phyloP scores from a whole-genome alignment of 1,140 invertebrate genomes.

The Pachypsylla venusta region DNA sequence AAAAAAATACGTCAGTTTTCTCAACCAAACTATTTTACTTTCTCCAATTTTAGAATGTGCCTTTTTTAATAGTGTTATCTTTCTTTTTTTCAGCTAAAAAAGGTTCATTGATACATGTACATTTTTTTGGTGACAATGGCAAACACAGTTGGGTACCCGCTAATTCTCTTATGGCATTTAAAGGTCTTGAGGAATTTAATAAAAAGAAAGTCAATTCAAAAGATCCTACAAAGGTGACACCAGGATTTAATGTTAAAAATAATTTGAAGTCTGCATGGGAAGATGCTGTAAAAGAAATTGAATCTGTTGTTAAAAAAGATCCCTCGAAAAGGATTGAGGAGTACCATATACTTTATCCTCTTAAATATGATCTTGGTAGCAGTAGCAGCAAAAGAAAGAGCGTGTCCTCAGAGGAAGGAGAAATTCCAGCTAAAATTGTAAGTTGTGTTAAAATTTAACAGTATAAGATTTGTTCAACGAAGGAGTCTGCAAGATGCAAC shows the following conservation, averaged over 20 bases:
- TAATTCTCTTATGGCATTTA: constrained; percentile 12
- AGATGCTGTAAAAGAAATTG: constrained; percentile 25
- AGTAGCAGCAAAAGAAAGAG: background rate
- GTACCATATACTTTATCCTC: background rate
- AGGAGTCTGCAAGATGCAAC: no score
- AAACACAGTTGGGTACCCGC: constrained; percentile 16
- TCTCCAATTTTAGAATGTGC: background rate
- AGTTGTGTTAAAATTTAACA: no score
- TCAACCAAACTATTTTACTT: background rate
- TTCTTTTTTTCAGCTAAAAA: constrained; percentile 4
- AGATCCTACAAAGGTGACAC: background rate
- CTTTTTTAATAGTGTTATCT: constrained; percentile 2
- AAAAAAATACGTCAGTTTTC: background rate
- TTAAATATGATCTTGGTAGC: background rate
- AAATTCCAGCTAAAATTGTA: constrained; percentile 5
- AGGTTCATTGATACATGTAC: constrained; percentile 13
- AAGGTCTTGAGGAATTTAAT: constrained; percentile 15
- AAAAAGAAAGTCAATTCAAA: background rate
- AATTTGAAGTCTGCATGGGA: constrained; percentile 25
- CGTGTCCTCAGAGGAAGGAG: background rate
- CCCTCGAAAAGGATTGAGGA: background rate
- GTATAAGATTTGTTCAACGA: no score
- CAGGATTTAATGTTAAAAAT: constrained; percentile 1
- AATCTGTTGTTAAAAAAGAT: background rate
- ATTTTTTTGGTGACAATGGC: constrained; percentile 19